Evolutionary conservation across 2,797 vertebrate genomes (phyloP).

Genomic region (Carduelis carduelis): DNA sequence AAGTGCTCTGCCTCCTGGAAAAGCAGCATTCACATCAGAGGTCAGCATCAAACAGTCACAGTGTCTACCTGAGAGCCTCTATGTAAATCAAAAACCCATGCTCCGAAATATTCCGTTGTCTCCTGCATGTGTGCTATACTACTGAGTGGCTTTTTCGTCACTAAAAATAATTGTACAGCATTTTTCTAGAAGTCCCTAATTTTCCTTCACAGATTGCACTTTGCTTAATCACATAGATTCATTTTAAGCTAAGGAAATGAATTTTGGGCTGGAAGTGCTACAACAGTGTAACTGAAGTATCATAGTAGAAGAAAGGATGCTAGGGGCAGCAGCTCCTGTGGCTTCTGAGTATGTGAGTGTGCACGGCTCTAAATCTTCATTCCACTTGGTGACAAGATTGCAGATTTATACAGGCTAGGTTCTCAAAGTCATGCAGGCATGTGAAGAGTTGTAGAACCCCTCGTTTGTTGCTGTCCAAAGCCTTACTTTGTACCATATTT

Average conservation of each 20-base stretch:
- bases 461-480: neutral
- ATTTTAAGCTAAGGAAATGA: neutral
- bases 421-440: neutral
- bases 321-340: neutral
- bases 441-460: neutral
- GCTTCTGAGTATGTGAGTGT: neutral
- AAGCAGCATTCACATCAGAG: neutral
- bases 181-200: neutral
- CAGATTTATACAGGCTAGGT: neutral
- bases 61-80: neutral
- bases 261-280: neutral
- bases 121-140: neutral
- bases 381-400: neutral
- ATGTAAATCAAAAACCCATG: neutral
- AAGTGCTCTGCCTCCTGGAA: neutral
- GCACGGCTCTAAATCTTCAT: neutral
- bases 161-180: neutral
- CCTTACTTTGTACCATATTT: neutral
- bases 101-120: neutral
- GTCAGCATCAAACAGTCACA: neutral
- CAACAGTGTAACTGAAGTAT: neutral
- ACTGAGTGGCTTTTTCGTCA: neutral
- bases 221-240: neutral
- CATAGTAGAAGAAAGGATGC: neutral
- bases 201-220: neutral